Evolutionary conservation across 1,140 invertebrate genomes (phyloP), one percentile per base, ranked within the genome.

Genomic region (Halesus radiatus): DNA sequence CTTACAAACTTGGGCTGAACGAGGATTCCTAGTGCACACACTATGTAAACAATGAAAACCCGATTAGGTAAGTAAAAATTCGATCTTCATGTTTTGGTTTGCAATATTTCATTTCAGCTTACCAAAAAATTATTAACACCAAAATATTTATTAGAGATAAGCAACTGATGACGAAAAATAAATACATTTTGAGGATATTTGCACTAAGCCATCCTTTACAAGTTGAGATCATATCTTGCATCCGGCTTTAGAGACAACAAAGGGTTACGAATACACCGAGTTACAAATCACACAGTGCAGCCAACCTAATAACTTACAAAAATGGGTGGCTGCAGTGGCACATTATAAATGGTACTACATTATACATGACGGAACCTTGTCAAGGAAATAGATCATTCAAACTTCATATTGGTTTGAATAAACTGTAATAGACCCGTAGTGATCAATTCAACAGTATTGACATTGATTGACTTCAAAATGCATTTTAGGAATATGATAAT

Each of bases 181-280:
- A 0, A 22, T 60, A 60, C 3, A 22, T 20, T 10, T 66, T 66
- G 62, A 66, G 62, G 3, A 16, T 29, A 26, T 16, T 0, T 66
- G 16, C 26, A 20, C 56, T 60, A 60, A 60, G 56, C 18, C 56
- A 60, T 66, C 23, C 29, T 66, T 32, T 32, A 29, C 62, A 66
- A 70, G 0, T 8, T 70, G n/a, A 70, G 66, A 70, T 70, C 66
- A 52, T 70, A 70, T 70, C 66, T 37, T 0, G 32, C 66, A 70
- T 70, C 66, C 66, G 66, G 66, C 66, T 70, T 32, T 16, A 70
- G 66, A 23, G 32, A 20, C 37, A 70, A 50, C 66, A 70, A 70
- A 50, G 66, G 37, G 37, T 70, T 70, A 70, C 60, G 23, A 29
- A 50, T 8, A n/a, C 66, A 45, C 18, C n/a, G 66, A 66, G 66